phyloP scores from a whole-genome alignment of 2,113 vertebrate genomes.

The Microtus richardsoni region DNA sequence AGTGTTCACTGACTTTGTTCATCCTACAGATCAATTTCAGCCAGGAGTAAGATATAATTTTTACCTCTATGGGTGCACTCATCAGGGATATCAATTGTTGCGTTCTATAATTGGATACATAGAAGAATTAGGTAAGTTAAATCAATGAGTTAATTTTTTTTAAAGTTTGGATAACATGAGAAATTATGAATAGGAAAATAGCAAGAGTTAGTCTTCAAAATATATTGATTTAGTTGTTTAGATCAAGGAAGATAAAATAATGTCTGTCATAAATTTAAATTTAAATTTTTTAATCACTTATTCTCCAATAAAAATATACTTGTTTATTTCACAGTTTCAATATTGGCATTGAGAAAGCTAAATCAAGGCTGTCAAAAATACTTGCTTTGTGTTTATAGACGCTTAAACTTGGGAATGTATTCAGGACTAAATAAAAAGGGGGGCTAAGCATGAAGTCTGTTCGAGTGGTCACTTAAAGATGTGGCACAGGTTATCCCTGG shows the following conservation, averaged over 20 bases:
- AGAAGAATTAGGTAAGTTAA: conserved; percentile 87
- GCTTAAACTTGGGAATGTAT: background rate
- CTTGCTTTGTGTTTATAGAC: background rate
- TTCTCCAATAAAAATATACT: background rate
- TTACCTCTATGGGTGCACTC: conserved; percentile 87
- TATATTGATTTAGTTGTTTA: background rate
- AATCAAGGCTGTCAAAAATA: conserved; percentile 18
- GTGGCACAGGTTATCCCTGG: background rate
- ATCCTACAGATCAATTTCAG: conserved; percentile 83
- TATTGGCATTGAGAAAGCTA: background rate
- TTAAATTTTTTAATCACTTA: background rate
- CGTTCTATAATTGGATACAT: conserved; percentile 85
- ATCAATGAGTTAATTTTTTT: background rate
- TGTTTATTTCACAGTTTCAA: background rate
- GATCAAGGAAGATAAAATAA: conserved; percentile 34
- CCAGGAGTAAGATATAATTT: conserved; percentile 85
- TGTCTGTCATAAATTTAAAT: background rate
- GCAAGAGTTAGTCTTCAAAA: background rate
- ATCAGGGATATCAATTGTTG: conserved; percentile 86
- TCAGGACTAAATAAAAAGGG: background rate
- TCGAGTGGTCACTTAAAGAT: background rate
- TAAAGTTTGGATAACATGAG: background rate
- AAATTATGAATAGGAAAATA: background rate
- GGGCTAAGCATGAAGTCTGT: background rate
- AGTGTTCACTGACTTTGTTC: conserved; percentile 6